Percentiles rank a stretch among this genome's conserved stretches.
phyloP scores from a whole-genome alignment of 35 echinoderm and acorn worm genomes.

The Amphiura filiformis region DNA sequence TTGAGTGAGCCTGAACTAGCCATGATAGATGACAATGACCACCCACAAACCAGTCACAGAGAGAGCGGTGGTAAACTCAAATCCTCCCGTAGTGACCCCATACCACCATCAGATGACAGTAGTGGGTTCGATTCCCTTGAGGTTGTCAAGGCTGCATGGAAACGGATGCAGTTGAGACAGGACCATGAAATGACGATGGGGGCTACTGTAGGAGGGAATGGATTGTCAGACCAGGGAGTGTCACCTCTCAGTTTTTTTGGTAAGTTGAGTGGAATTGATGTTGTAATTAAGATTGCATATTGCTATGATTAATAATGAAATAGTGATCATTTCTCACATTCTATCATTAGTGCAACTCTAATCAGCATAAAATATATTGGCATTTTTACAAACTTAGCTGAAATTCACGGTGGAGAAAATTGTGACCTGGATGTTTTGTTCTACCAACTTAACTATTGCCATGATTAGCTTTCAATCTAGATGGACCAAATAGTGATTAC shows the following conservation, averaged over 20 bases:
- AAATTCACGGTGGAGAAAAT: too few species aligned
- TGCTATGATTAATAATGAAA: too few species aligned
- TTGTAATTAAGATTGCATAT: too few species aligned
- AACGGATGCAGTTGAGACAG: constrained; percentile 24
- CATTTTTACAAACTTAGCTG: too few species aligned
- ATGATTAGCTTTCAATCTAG: too few species aligned
- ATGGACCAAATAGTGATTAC: too few species aligned
- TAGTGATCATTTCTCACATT: too few species aligned
- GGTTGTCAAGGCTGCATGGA: constrained; percentile 36
- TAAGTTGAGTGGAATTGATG: background rate
- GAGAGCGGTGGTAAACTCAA: constrained; percentile 12
- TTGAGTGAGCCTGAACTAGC: constrained; percentile 33
- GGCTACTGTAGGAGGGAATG: background rate
- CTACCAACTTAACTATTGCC: too few species aligned
- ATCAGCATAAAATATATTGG: too few species aligned
- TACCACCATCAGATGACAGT: background rate
- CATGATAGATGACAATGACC: background rate
- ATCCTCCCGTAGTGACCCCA: constrained; percentile 25
- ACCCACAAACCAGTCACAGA: background rate
- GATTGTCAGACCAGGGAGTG: background rate
- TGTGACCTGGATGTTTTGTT: too few species aligned
- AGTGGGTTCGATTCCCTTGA: constrained; percentile 26
- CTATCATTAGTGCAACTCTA: too few species aligned
- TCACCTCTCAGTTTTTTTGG: background rate
- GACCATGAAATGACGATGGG: constrained; percentile 8